These are phyloP conservation scores for Ascaphus truei DNA, from an alignment of 2,113 vertebrate genomes.

Conservation along the genomic window DNA sequence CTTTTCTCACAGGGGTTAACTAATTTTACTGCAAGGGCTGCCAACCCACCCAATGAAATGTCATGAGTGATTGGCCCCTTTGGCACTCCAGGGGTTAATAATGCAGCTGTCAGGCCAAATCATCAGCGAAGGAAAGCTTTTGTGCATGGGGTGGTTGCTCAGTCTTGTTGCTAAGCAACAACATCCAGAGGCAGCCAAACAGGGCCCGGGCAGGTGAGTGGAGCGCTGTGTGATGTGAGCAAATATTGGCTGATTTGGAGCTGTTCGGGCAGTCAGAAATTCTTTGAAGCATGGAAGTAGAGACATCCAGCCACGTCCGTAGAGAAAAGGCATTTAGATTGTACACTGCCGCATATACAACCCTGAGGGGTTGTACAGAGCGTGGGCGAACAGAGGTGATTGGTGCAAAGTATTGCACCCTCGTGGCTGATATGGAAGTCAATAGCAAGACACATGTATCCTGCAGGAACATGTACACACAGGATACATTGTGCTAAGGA, in stretches of 20 bases:
- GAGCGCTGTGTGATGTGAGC: slow-evolving; percentile 22
- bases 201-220: slow-evolving; percentile 33
- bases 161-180: slow-evolving; percentile 72
- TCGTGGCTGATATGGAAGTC: no score
- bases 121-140: slow-evolving; percentile 59
- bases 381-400: no score
- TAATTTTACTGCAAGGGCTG: no score
- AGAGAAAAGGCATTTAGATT: slow-evolving; percentile 10
- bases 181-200: slow-evolving; percentile 54
- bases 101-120: slow-evolving; percentile 55
- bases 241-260: slow-evolving; percentile 30
- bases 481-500: no score
- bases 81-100: slow-evolving; percentile 24
- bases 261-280: slow-evolving; percentile 7
- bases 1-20: no score
- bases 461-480: no score
- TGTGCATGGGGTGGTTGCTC: slow-evolving; percentile 60
- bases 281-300: slow-evolving; percentile 15
- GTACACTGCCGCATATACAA: not conserved
- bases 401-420: no score
- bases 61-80: no score
- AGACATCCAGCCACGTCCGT: not conserved
- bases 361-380: not conserved
- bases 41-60: no score
- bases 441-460: no score